phyloP scores from a whole-genome alignment of 1,140 invertebrate species.

The Hylaeus volcanicus region DNA sequence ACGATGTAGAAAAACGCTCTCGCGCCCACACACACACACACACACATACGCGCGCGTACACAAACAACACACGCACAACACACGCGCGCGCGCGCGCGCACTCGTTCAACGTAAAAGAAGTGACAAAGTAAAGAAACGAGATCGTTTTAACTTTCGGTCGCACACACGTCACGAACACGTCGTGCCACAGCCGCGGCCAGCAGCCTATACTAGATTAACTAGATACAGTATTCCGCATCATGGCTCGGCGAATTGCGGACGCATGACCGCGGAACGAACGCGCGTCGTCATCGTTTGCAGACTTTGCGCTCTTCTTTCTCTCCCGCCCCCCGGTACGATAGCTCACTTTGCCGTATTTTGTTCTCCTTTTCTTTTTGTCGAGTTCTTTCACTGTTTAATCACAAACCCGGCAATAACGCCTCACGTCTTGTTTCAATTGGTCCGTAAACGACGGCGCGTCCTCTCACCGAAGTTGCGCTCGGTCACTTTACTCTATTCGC shows the following conservation, averaged over 20 bases:
- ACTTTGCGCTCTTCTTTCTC: constrained; percentile 43
- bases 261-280: constrained; percentile 58
- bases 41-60: too few species aligned
- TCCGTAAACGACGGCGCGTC: constrained; percentile 28
- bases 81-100: background rate
- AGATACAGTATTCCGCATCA: constrained; percentile 55
- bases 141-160: constrained; percentile 52
- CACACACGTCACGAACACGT: constrained; percentile 59
- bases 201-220: constrained; percentile 45
- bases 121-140: background rate
- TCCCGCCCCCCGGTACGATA: constrained; percentile 20
- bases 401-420: background rate
- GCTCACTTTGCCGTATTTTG: background rate
- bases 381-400: constrained; percentile 7
- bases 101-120: background rate
- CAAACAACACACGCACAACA: too few species aligned
- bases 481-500: constrained; percentile 63
- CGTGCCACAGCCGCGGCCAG: constrained; percentile 47
- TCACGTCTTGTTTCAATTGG: background rate
- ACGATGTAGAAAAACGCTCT: background rate
- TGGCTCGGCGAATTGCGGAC: constrained; percentile 57
- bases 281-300: constrained; percentile 59
- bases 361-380: background rate
- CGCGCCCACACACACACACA: too few species aligned
- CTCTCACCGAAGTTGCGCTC: constrained; percentile 41